phyloP scores from a whole-genome alignment of 2,797 vertebrate genomes.

The Kryptopterus vitreolus region DNA sequence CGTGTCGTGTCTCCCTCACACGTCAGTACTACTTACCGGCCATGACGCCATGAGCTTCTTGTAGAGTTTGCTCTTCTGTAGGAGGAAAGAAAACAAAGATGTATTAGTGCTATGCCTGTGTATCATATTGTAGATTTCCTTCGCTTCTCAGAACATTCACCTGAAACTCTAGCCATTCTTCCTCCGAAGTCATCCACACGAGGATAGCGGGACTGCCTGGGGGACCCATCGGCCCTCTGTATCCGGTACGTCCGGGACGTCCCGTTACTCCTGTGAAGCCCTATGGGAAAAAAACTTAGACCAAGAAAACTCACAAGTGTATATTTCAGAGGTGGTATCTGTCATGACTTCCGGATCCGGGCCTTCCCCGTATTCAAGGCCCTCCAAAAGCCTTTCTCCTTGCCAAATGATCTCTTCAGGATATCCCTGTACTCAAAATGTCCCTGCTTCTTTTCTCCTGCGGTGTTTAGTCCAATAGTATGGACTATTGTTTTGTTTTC shows the following conservation, averaged over 20 bases:
- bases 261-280: constrained; percentile 75
- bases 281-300: constrained; percentile 51
- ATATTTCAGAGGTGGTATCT: too few relatives aligned
- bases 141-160: constrained; percentile 50
- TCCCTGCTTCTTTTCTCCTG: too few relatives aligned
- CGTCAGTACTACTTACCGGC: constrained; percentile 67
- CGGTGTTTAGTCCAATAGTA: too few relatives aligned
- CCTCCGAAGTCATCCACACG: constrained; percentile 73
- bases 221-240: constrained; percentile 70
- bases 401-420: too few relatives aligned
- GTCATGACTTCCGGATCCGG: too few relatives aligned
- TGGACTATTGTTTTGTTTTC: too few relatives aligned
- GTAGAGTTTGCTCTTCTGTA: constrained; percentile 74
- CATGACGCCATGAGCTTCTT: constrained; percentile 71
- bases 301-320: too few relatives aligned
- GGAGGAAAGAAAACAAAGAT: constrained; percentile 21
- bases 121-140: background rate
- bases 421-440: too few relatives aligned
- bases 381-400: too few relatives aligned
- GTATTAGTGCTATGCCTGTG: too few relatives aligned
- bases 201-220: constrained; percentile 74
- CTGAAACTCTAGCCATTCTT: constrained; percentile 76
- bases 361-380: too few relatives aligned
- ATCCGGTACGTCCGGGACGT: constrained; percentile 69
- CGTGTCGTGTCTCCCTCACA: too few relatives aligned